These are phyloP conservation scores for Haliclona indistincta DNA, from an alignment of 37 sponge, comb jelly and placozoan genomes.

Conservation along the genomic window DNA sequence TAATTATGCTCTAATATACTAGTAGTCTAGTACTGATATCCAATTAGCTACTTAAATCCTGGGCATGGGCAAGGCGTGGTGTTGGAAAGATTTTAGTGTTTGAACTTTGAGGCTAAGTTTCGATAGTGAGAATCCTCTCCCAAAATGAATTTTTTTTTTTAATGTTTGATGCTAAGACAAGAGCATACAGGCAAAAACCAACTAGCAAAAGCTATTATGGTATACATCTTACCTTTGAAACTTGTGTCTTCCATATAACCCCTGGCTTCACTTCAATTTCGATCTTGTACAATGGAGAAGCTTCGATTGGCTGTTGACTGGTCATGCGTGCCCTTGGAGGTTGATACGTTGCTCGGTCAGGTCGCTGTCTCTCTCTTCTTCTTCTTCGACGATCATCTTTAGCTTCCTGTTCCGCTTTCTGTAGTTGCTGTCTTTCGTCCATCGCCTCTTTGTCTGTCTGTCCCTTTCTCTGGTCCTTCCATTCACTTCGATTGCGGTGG, in stretches of 20 bases:
- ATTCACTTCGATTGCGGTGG: constrained; percentile 4
- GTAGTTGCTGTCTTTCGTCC: not conserved
- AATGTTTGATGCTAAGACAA: too few species aligned
- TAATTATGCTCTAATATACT: too few species aligned
- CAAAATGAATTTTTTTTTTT: too few species aligned
- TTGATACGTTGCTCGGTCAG: constrained; percentile 4
- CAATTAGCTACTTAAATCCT: too few species aligned
- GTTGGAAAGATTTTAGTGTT: too few species aligned
- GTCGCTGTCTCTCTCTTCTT: constrained; percentile 1
- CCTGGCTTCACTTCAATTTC: constrained; percentile 1
- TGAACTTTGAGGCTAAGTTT: too few species aligned
- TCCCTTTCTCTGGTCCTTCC: constrained; percentile 3
- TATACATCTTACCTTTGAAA: not conserved
- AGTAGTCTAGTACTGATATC: too few species aligned
- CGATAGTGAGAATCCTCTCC: too few species aligned
- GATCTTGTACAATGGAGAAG: too few species aligned
- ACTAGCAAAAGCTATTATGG: too few species aligned
- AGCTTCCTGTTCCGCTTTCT: not conserved
- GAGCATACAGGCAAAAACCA: too few species aligned
- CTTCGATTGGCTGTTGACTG: not conserved
- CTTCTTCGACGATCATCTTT: not conserved
- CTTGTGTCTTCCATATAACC: not conserved
- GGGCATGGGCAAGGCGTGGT: too few species aligned
- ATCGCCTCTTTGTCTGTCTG: not conserved
- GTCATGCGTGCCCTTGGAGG: constrained; percentile 1